Base-by-base conservation (phyloP, 2,888 invertebrate genomes). In the Caenorhabditis uteleia region DNA sequence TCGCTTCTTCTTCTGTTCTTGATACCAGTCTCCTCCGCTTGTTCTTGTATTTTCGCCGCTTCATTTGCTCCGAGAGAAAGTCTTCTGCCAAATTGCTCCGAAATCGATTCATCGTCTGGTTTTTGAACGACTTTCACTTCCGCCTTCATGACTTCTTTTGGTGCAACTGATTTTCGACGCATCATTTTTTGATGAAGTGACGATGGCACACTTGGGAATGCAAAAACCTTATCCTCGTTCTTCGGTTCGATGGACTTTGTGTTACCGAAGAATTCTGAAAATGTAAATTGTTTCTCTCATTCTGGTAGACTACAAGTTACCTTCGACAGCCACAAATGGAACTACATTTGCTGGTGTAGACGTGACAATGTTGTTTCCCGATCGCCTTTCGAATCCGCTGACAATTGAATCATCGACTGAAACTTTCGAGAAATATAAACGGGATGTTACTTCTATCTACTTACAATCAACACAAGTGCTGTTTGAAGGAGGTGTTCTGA, bases 1-100 rank as follows among this genome's bases (percentile, higher is more conserved):
- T 69, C 69, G 38, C 72, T 65, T 33, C 64, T 50, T 16, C 64
- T 38, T 25, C 64, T 49, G 10, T 58, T 44, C 26, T 40, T 39
- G 23, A 34, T 18, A 23, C 64, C 64, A 3, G 64, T 65, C 6
- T 38, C 51, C 43, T 65, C 58, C 0, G 21, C 40, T 23, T 56
- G 51, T n/a, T 34, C 39, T 21, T 47, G 20, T 10, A 29, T 10
- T 18, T 50, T 31, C 2, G 10, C n/a, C 7, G 55, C 42, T 21
- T 65, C 65, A 14, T 58, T 50, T n/a, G 54, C 39, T 12, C 53
- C 64, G 2, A 64, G 16, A 5, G 64, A 64, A 3, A 64, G 29
- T 10, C 64, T 43, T 25, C 49, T 29, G 18, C 57, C 64, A 1
- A 64, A 44, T n/a, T 57, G 49, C 3, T 56, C 57, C 0, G 64